Percentiles rank a stretch among this genome's conserved stretches.
Evolutionary conservation across 1,140 invertebrate species (phyloP).

Genomic region (Polypedilum pembai): DNA sequence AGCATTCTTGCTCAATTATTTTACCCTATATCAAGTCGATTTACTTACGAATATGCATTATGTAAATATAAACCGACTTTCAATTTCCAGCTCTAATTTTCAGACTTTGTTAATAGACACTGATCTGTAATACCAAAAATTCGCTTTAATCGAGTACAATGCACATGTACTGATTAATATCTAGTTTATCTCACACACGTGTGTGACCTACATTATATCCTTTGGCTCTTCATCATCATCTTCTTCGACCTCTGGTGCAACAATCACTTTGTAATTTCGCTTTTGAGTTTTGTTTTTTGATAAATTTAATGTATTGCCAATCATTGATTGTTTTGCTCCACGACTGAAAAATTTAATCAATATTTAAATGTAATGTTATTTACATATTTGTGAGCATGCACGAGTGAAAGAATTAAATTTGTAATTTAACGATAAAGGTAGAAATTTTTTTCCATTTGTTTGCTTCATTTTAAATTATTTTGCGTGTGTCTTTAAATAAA

Average conservation of each 20-base stretch:
- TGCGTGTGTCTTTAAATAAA: not conserved
- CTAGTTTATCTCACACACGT: too few species aligned
- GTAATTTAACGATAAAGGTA: too few species aligned
- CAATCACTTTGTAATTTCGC: not conserved
- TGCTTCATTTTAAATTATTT: not conserved
- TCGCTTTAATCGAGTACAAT: too few species aligned
- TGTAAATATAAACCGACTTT: too few species aligned
- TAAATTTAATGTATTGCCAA: not conserved
- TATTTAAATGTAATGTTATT: not conserved
- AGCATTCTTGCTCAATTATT: too few species aligned
- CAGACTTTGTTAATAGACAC: too few species aligned
- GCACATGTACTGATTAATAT: too few species aligned
- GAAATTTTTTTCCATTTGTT: not conserved
- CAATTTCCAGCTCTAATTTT: too few species aligned
- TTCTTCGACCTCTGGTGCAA: not conserved
- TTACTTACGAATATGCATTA: too few species aligned
- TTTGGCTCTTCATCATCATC: not conserved
- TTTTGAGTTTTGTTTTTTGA: not conserved
- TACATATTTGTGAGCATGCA: not conserved
- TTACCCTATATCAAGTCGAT: too few species aligned
- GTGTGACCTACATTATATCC: not conserved
- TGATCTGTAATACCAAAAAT: too few species aligned
- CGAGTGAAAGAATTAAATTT: not conserved
- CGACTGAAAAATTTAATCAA: conserved; percentile 25
- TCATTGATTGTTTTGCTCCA: not conserved